These are phyloP conservation scores for Schizaphis graminum DNA, from an alignment of 2,888 invertebrate genomes.

Conservation along the genomic window DNA sequence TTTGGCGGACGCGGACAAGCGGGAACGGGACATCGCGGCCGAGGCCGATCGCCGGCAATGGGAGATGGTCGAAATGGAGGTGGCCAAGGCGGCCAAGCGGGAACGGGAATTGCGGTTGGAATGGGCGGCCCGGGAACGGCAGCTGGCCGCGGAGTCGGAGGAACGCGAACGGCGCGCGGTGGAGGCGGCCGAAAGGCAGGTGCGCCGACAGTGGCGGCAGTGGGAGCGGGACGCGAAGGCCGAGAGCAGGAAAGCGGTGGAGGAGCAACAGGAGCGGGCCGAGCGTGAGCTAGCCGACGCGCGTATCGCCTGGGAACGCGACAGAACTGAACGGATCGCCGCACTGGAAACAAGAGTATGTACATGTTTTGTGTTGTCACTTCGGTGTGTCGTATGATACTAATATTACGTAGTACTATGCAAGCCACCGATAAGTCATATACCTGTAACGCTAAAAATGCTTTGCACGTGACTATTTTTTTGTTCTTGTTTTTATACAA, in stretches of 20 bases:
- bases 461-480: background rate
- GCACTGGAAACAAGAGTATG: constrained; percentile 31
- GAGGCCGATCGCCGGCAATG: constrained; percentile 4
- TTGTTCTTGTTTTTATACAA: background rate
- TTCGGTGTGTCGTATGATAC: background rate
- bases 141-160: constrained; percentile 12
- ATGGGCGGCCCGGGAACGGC: constrained; percentile 33
- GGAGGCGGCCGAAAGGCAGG: constrained; percentile 75
- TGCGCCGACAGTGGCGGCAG: constrained; percentile 65
- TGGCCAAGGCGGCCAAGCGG: constrained; percentile 14
- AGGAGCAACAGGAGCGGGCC: constrained; percentile 17
- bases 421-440: background rate
- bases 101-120: constrained; percentile 33
- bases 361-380: background rate
- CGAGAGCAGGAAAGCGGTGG: background rate
- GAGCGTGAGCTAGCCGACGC: background rate
- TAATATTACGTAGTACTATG: no score
- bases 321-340: background rate
- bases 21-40: background rate
- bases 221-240: constrained; percentile 40
- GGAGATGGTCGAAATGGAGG: background rate
- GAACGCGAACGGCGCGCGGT: constrained; percentile 80
- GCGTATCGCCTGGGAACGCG: constrained; percentile 8
- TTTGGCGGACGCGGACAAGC: constrained; percentile 37
- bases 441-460: background rate